These are phyloP conservation scores for Schizopygopsis pylzovi DNA, from an alignment of 2,797 vertebrate species.

Conservation along the genomic window DNA sequence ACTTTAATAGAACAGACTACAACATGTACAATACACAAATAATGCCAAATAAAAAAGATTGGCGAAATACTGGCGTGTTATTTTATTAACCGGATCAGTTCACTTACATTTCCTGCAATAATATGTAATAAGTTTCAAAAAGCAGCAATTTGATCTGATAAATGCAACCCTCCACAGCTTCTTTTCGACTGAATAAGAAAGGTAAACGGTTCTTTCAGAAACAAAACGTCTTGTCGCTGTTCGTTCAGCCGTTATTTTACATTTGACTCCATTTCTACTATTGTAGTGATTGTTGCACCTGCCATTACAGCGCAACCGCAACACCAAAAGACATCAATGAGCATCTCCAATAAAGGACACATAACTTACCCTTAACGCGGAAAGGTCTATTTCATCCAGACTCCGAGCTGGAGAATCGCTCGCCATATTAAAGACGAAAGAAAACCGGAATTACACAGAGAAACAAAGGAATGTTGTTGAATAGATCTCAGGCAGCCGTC, in stretches of 20 bases:
- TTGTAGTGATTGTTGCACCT: slow-evolving; percentile 32
- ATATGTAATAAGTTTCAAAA: background rate
- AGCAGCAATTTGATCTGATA: slow-evolving; percentile 1
- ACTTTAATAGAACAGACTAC: background rate
- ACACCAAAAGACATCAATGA: slow-evolving; percentile 23
- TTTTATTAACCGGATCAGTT: background rate
- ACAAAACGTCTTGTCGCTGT: background rate
- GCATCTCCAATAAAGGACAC: slow-evolving; percentile 36
- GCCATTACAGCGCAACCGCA: slow-evolving; percentile 21
- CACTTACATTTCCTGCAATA: background rate
- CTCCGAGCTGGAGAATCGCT: slow-evolving; percentile 93
- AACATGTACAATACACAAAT: background rate
- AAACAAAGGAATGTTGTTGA: slow-evolving; percentile 41
- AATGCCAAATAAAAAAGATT: background rate
- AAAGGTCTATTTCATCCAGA: slow-evolving; percentile 94
- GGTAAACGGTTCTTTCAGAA: background rate
- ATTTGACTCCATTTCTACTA: slow-evolving; percentile 1
- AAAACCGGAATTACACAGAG: slow-evolving; percentile 54
- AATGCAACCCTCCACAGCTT: background rate
- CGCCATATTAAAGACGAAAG: slow-evolving; percentile 85
- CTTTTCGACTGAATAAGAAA: background rate
- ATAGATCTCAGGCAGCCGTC: slow-evolving; percentile 11
- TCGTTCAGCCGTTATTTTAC: background rate
- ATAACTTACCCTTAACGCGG: slow-evolving; percentile 87
- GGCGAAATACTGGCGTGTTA: too few species aligned